Base-by-base conservation (phyloP, 1,140 invertebrate genomes). In the Aphis craccivora region DNA sequence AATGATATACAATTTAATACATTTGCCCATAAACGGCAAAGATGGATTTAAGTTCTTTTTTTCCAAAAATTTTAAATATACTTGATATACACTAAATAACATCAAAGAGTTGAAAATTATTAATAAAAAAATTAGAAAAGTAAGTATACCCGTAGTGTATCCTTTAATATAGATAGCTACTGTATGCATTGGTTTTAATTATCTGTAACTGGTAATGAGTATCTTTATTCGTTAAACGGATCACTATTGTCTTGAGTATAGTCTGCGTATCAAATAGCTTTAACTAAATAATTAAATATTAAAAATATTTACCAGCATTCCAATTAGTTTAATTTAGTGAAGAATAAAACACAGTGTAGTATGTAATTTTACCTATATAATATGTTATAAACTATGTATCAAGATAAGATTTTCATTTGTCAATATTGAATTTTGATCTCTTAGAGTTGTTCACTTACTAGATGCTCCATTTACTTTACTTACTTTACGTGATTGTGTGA, bases 361-460 rank as follows among this genome's bases (percentile, higher is more conserved):
- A 76, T 18, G 14, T n/a, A 18, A 67, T 67, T n/a, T 67, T 67
- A 67, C 30, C n/a, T 76, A 0, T 30, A 60, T 25, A 30, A 30
- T 30, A 1, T 18, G 18, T 18, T 18, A 76, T 76, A n/a, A 76
- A n/a, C n/a, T 76, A n/a, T 76, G n/a, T 76, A 35, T 76, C 60
- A 76, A 76, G n/a, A 35, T 76, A n/a, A n/a, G 30, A 76, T 76
- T n/a, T 76, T n/a, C 60, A n/a, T 76, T 76, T 76, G 14, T 76
- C 60, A 76, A 76, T 76, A 76, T 76, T 76, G 60, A 76, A 76
- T 76, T n/a, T 76, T 76, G 60, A n/a, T n/a, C n/a, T 76, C n/a
- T 76, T 76, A 5, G 60, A 76, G n/a, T n/a, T 76, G 60, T 2
- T 76, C 30, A 76, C n/a, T n/a, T n/a, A 67, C 14, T n/a, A 30